Base-by-base conservation (phyloP, 2,113 vertebrate genomes). In the Symphodus melops region DNA sequence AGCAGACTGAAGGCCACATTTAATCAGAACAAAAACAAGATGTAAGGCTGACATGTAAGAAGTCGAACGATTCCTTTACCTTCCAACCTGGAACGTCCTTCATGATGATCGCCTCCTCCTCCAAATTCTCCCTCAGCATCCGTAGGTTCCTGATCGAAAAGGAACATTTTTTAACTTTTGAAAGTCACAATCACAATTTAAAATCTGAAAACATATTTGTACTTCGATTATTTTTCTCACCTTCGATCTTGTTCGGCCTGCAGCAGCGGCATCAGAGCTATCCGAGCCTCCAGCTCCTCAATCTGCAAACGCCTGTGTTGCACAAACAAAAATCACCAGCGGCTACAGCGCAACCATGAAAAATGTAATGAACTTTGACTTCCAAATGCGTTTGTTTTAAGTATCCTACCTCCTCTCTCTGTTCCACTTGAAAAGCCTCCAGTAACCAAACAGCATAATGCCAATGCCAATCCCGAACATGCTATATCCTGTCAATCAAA, bases 11-110 rank as follows among this genome's bases (percentile, higher is more conserved):
- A 33, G 6, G 4, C 28, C 4, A 33, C 28, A 3, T 33, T 33
- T 33, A 33, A 33, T 33, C 28, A 33, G 25, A 25, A 4, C 25
- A 25, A 25, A 33, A 33, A 33, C 6, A 6, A 5, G 28, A 33
- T 33, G 28, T 6, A 33, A 33, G 28, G 28, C 28, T 33, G 5
- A 41, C 39, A 41, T 3, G 37, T 39, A 41, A 41, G 39, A 3
- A 10, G 39, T 41, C 39, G 16, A 20, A 42, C 9, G 13, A 11
- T 17, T 19, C 25, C 13, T 62, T 78, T 84, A 98, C 97, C 96
- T 97, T 97, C 97, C 97, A 98, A 14, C 92, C 94, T 9, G 97
- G 97, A 58, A 98, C 95, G 0, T 97, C 96, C 88, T 94, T 96
- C 97, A 99, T 99, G 90, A 99, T 75, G 23, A 95, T 39, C 1